Conservation (phyloP, 2,113 vertebrate genomes). For the Nothoprocta pentlandii region DNA sequence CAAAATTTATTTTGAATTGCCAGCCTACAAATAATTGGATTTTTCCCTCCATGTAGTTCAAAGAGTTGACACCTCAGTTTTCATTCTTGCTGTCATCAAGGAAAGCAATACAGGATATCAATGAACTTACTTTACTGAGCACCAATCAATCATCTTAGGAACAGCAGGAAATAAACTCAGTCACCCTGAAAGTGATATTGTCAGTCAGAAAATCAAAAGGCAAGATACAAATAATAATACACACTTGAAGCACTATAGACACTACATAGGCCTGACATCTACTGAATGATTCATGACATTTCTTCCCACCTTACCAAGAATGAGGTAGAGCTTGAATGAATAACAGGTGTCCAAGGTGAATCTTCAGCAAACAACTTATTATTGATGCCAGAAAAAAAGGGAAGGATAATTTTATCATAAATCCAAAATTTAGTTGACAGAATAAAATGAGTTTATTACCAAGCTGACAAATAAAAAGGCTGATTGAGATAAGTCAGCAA, state of each 20-base stretch:
- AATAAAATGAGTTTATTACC: not conserved
- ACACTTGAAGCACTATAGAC: not conserved
- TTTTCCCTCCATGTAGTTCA: slow-evolving; percentile 5
- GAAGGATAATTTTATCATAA: slow-evolving; percentile 18
- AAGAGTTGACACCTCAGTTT: slow-evolving; percentile 14
- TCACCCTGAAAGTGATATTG: slow-evolving; percentile 52
- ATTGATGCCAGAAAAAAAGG: not conserved
- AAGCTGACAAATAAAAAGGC: not conserved
- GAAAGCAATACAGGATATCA: slow-evolving; percentile 40
- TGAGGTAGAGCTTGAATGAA: slow-evolving; percentile 8
- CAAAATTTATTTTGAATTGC: slow-evolving; percentile 1
- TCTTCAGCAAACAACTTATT: slow-evolving; percentile 19
- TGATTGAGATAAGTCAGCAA: not conserved
- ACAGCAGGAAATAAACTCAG: slow-evolving; percentile 39
- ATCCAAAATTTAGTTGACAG: not conserved
- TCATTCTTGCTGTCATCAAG: slow-evolving; percentile 29
- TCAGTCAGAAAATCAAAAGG: slow-evolving; percentile 65
- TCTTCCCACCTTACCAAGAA: not conserved
- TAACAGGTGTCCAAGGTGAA: slow-evolving; percentile 12
- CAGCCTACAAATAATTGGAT: not conserved
- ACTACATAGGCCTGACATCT: not conserved
- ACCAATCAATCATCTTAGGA: slow-evolving; percentile 16
- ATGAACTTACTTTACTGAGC: slow-evolving; percentile 28
- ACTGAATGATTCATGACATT: slow-evolving; percentile 44
- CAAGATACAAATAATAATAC: slow-evolving; percentile 24